Conservation (phyloP, 2,888 invertebrate genomes). For the Philopedon plagiatum region DNA sequence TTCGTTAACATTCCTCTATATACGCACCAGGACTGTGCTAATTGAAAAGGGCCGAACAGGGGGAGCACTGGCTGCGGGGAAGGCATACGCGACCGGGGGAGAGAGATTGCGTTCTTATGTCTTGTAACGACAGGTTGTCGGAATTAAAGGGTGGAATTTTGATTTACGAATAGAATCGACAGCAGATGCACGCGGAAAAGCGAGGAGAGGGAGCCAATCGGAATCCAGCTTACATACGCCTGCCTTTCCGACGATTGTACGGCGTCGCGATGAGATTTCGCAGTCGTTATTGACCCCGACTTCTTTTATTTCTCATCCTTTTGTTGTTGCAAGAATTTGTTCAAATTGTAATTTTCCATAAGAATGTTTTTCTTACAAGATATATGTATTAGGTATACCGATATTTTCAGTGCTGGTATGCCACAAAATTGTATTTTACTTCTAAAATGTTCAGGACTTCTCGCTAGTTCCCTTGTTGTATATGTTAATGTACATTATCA, state of each 20-base stretch:
- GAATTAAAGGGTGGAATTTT: constrained; percentile 66
- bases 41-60: constrained; percentile 46
- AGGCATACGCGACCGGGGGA: constrained; percentile 37
- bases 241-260: constrained; percentile 46
- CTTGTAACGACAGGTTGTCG: constrained; percentile 58
- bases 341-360: constrained; percentile 2
- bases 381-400: neutral
- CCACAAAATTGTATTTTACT: too few relatives aligned
- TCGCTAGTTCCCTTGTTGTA: too few relatives aligned
- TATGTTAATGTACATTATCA: neutral
- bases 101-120: constrained; percentile 55
- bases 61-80: constrained; percentile 23
- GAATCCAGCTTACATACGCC: constrained; percentile 45
- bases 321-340: constrained; percentile 23
- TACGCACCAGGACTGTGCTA: constrained; percentile 48
- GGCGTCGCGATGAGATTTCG: constrained; percentile 40
- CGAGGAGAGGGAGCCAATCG: constrained; percentile 41
- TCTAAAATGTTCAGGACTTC: too few relatives aligned
- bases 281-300: constrained; percentile 44
- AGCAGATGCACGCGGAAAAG: constrained; percentile 64
- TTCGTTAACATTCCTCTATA: constrained; percentile 48
- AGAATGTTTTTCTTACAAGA: neutral
- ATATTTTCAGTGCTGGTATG: too few relatives aligned
- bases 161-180: constrained; percentile 70
- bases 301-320: constrained; percentile 31